These are phyloP conservation scores for Drosophila paracracens DNA, from an alignment of 2,888 invertebrate genomes.

Conservation along the genomic window DNA sequence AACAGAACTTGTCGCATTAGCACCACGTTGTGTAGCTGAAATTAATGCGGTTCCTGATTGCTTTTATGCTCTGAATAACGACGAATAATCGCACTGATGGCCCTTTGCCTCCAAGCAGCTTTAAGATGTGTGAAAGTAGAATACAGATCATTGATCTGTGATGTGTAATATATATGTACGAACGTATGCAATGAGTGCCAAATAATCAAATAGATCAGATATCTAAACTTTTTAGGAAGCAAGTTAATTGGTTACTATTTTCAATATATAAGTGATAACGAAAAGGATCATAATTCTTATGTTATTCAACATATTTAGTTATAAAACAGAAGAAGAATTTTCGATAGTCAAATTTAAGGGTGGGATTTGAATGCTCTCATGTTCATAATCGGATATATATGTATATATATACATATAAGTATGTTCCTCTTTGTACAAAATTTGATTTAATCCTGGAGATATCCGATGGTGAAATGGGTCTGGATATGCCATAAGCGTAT, in stretches of 20 bases:
- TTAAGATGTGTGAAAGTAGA: slow-evolving; percentile 20
- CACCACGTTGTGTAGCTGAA: slow-evolving; percentile 56
- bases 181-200: not conserved
- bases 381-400: no score
- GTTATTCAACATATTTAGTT: not conserved
- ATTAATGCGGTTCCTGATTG: slow-evolving; percentile 45
- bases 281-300: not conserved
- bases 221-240: not conserved
- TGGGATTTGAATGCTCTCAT: not conserved
- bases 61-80: slow-evolving; percentile 34
- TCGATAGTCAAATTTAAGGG: not conserved
- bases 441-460: not conserved
- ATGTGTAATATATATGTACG: not conserved
- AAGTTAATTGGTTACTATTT: not conserved
- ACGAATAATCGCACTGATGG: not conserved
- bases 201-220: not conserved
- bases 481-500: not conserved
- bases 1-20: slow-evolving; percentile 74
- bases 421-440: not conserved
- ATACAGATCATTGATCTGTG: slow-evolving; percentile 11
- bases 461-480: not conserved
- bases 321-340: not conserved
- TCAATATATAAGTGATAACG: not conserved
- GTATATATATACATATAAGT: not conserved
- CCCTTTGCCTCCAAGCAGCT: slow-evolving; percentile 3